Conservation (phyloP, 2,113 vertebrate genomes). For the Aegithalos caudatus region DNA sequence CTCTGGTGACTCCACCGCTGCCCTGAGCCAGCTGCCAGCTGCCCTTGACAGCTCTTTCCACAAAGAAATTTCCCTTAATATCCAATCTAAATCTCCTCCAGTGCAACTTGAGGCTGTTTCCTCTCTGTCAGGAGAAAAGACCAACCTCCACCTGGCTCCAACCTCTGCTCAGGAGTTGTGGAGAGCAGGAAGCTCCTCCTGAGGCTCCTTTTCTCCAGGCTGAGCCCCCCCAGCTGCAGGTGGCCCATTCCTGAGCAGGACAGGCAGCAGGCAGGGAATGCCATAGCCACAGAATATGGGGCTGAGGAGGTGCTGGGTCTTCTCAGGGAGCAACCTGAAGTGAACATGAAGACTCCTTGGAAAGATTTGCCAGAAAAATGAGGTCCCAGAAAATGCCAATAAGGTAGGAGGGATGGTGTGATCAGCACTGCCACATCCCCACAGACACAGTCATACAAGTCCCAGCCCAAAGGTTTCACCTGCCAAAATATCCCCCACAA, state of each 20-base stretch:
- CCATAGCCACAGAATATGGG: accelerated
- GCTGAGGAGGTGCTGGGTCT: neutral
- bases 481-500: neutral
- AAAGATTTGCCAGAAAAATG: neutral
- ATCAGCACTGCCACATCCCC: accelerated
- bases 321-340: accelerated
- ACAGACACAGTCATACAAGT: accelerated
- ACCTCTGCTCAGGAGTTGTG: neutral
- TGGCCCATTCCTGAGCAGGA: neutral
- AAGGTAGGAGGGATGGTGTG: neutral
- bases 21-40: neutral
- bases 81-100: neutral
- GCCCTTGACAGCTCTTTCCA: neutral
- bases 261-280: neutral
- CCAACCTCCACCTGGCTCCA: neutral
- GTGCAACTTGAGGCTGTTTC: neutral
- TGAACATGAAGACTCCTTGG: neutral
- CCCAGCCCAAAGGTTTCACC: neutral
- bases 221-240: neutral
- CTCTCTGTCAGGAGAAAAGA: neutral
- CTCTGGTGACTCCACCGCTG: neutral
- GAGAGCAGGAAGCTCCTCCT: neutral
- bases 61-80: neutral
- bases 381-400: accelerated
- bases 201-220: neutral